phyloP scores from a whole-genome alignment of 2,888 invertebrate species.

The Aphrophora alni region DNA sequence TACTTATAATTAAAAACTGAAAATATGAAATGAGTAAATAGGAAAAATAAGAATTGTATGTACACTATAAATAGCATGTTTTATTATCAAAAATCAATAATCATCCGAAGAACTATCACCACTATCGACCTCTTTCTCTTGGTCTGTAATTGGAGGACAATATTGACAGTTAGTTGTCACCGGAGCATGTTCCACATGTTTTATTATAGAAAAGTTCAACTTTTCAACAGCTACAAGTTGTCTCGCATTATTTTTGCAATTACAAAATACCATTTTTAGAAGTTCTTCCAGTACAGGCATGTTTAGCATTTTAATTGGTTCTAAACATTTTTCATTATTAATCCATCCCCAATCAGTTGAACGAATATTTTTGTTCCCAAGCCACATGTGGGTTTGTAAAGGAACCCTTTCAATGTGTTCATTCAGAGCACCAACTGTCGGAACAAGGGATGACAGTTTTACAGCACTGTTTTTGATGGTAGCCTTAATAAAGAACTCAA shows the following conservation, averaged over 20 bases:
- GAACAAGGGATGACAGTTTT: conserved; percentile 35
- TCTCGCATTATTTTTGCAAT: conserved; percentile 17
- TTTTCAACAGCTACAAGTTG: conserved; percentile 7
- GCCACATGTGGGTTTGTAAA: conserved; percentile 45
- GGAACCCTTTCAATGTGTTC: conserved; percentile 36
- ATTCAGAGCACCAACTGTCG: conserved; percentile 36
- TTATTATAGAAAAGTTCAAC: conserved; percentile 3
- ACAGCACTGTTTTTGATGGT: conserved; percentile 32
- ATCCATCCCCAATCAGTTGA: conserved; percentile 49
- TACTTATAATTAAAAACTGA: no score
- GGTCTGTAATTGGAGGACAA: no score
- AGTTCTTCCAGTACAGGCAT: conserved; percentile 24
- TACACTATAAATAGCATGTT: no score
- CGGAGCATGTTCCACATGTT: no score
- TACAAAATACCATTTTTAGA: conserved; percentile 14
- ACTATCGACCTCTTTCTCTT: no score
- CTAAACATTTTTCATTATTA: neutral
- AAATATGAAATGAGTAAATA: no score
- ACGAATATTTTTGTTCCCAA: conserved; percentile 41
- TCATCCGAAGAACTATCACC: no score
- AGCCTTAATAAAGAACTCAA: conserved; percentile 33
- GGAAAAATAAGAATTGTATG: no score
- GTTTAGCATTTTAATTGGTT: neutral
- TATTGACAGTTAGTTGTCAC: no score
- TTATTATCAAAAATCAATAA: no score